A percentile compares a stretch with the other conserved stretches of the same genome.
These are phyloP conservation scores for Aphelinus atriplicis DNA, from an alignment of 1,140 invertebrate genomes.

Conservation along the genomic window DNA sequence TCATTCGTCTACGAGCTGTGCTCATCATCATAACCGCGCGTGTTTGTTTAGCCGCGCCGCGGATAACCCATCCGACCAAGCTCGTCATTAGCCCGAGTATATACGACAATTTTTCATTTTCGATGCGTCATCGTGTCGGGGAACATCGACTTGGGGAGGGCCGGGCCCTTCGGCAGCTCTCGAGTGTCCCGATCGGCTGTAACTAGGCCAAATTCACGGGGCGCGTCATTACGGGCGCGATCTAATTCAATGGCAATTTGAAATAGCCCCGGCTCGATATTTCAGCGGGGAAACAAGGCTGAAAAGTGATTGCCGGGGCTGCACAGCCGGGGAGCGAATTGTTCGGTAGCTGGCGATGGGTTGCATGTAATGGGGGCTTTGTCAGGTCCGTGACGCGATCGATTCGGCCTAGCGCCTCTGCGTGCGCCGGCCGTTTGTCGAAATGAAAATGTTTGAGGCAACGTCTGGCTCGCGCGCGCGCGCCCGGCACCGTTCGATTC, in stretches of 20 bases:
- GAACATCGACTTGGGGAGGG: no score
- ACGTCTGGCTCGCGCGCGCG: not conserved
- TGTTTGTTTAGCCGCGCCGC: no score
- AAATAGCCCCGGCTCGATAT: not conserved
- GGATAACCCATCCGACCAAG: no score
- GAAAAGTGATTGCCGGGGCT: not conserved
- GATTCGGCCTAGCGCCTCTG: not conserved
- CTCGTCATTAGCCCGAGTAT: no score
- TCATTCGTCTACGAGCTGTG: no score
- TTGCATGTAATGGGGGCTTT: slow-evolving; percentile 12
- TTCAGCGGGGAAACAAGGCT: not conserved
- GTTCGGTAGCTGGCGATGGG: not conserved
- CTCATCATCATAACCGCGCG: no score
- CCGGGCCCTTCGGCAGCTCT: no score
- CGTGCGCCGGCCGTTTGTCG: not conserved
- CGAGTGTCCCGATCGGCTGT: no score
- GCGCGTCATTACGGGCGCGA: no score
- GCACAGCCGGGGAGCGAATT: not conserved
- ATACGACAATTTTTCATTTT: no score
- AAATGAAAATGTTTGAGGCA: slow-evolving; percentile 35
- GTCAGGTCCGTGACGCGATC: slow-evolving; percentile 10
- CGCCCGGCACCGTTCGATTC: not conserved
- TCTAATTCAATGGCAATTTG: not conserved
- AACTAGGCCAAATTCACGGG: no score
- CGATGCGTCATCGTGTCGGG: no score